Evolutionary conservation across 2,888 invertebrate genomes (phyloP).

Genomic region (Agrilus biguttatus): DNA sequence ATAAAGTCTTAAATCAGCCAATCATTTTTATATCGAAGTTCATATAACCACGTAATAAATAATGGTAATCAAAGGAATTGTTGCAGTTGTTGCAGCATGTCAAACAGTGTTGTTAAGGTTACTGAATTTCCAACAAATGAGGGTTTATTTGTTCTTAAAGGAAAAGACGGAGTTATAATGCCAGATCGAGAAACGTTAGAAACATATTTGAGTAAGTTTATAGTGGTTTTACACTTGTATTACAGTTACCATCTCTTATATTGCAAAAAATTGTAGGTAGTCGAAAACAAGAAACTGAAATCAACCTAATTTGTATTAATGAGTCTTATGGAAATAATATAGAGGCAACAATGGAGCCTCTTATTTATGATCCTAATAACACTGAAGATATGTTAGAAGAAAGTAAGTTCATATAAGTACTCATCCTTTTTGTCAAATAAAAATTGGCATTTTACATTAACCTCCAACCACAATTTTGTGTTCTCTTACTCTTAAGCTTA

Average conservation of each 20-base stretch:
- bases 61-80: too few relatives aligned
- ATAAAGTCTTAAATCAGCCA: too few relatives aligned
- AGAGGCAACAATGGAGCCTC: constrained; percentile 33
- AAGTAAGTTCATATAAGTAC: constrained; percentile 1
- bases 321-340: constrained; percentile 25
- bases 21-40: too few relatives aligned
- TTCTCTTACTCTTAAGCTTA: too few relatives aligned
- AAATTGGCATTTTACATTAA: not conserved
- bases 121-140: constrained; percentile 38
- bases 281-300: constrained; percentile 23
- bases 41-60: too few relatives aligned
- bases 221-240: constrained; percentile 6
- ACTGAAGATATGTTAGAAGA: constrained; percentile 9
- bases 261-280: constrained; percentile 15
- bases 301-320: constrained; percentile 28
- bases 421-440: constrained; percentile 8
- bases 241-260: constrained; percentile 1
- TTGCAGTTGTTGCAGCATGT: constrained; percentile 16
- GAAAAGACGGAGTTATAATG: constrained; percentile 72
- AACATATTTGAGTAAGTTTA: constrained; percentile 57
- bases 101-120: constrained; percentile 30
- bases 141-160: constrained; percentile 70
- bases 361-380: constrained; percentile 21
- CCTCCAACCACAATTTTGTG: too few relatives aligned
- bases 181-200: constrained; percentile 70